Base-by-base conservation (phyloP, 37 sponge, comb jelly and placozoan genomes). In the Ianthella basta region DNA sequence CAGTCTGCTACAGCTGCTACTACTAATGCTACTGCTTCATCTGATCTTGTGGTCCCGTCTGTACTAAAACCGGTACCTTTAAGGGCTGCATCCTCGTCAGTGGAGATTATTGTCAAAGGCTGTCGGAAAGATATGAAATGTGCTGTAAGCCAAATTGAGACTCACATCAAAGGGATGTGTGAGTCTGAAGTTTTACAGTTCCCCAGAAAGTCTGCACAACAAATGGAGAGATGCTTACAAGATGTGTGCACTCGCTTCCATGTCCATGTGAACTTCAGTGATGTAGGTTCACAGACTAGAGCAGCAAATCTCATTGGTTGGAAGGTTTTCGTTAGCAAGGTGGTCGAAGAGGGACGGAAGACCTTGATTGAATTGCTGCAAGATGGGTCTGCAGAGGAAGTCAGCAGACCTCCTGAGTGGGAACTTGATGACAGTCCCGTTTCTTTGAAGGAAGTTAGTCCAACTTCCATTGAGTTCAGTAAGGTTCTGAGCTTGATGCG, bases 81-180 rank as follows among this genome's bases (percentile, higher is more conserved):
- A n/a, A n/a, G n/a, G n/a, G n/a, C n/a, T n/a, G n/a, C n/a, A n/a
- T n/a, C n/a, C n/a, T n/a, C n/a, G n/a, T n/a, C n/a, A n/a, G n/a
- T 64, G 36, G 40, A 35, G 0, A 67, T 91, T 27, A 66, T 50
- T 23, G 19, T 91, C n/a, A 69, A 83, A 55, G 91, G 91, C 10
- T 87, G 84, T 27, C 24, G 68, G 30, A 87, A 86, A 13, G 56
- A 57, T 69, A 66, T 91, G 21, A 18, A 24, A 15, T 20, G 5
- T 18, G 87, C 87, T 33, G 83, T 80, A 59, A 36, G 32, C 23
- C n/a, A 79, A 38, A 20, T 86, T 65, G 56, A 80, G 23, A 55
- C 57, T 0, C 75, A 83, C 59, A 14, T 83, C 3, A 79, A 91
- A 20, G 65, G 72, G 5, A 16, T 30, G 0, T 15, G 75, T 35